phyloP scores from a whole-genome alignment of 2,888 invertebrate genomes.

The Heliconius cydno region DNA sequence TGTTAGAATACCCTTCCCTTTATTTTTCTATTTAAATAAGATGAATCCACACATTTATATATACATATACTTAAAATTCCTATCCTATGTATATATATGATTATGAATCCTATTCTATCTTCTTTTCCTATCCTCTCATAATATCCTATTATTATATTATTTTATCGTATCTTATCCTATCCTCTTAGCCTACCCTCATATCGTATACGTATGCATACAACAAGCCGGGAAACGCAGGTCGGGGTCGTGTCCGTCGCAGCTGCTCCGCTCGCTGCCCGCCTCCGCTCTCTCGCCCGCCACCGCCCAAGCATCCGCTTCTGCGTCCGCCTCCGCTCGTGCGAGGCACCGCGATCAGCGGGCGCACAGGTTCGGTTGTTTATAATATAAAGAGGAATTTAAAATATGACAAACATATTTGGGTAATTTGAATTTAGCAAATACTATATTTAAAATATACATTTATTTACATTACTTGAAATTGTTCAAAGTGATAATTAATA shows the following conservation, averaged over 20 bases:
- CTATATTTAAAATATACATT: background rate
- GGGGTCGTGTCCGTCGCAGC: constrained; percentile 95
- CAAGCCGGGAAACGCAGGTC: constrained; percentile 84
- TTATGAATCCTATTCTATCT: background rate
- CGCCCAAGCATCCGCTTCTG: constrained; percentile 40
- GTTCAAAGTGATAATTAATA: too few species aligned
- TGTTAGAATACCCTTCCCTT: too few species aligned
- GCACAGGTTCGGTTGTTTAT: constrained; percentile 38
- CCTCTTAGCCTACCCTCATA: background rate
- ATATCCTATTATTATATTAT: background rate
- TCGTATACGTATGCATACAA: constrained; percentile 34
- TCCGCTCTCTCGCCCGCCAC: constrained; percentile 39
- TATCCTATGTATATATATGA: too few species aligned
- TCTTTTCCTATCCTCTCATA: background rate
- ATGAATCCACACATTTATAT: too few species aligned
- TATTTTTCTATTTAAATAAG: too few species aligned
- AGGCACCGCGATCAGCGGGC: constrained; percentile 39
- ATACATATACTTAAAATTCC: too few species aligned
- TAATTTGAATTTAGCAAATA: background rate
- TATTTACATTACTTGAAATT: background rate
- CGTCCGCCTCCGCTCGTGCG: constrained; percentile 36
- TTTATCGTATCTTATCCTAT: background rate
- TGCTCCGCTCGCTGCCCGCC: constrained; percentile 88
- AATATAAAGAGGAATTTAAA: background rate
- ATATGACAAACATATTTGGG: background rate